These are phyloP conservation scores for Callitettix versicolor DNA, from an alignment of 1,140 invertebrate genomes.

Conservation along the genomic window DNA sequence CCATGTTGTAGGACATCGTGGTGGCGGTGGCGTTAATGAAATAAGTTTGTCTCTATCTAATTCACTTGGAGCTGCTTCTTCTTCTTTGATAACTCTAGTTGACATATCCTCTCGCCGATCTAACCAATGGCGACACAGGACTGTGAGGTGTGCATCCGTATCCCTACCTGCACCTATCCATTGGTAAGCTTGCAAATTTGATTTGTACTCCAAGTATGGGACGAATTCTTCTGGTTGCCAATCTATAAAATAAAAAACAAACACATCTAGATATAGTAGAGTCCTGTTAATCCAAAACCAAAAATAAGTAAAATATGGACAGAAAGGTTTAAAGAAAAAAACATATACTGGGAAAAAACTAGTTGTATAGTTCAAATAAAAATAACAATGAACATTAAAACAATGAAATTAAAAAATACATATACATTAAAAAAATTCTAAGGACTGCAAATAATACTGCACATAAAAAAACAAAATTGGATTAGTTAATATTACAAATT, in stretches of 20 bases:
- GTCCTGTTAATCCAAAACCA: not conserved
- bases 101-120: slow-evolving; percentile 42
- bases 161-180: slow-evolving; percentile 94
- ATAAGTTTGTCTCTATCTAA: slow-evolving; percentile 2
- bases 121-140: slow-evolving; percentile 67
- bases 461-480: no score
- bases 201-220: slow-evolving; percentile 86
- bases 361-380: not conserved
- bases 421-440: not conserved
- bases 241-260: slow-evolving; percentile 30
- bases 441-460: no score
- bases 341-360: not conserved
- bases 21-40: slow-evolving; percentile 42
- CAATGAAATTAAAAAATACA: not conserved
- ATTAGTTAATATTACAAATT: no score
- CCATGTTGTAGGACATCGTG: slow-evolving; percentile 45
- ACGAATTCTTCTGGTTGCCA: slow-evolving; percentile 79
- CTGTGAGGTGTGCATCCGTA: slow-evolving; percentile 64
- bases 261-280: not conserved
- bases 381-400: not conserved
- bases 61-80: slow-evolving; percentile 4
- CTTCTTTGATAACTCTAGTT: slow-evolving; percentile 12
- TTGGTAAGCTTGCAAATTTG: slow-evolving; percentile 59
- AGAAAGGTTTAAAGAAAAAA: not conserved
- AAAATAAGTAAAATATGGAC: not conserved